A percentile compares a stretch with the other conserved stretches of the same genome.
Conservation (phyloP, 2,113 vertebrate species). For the Podilymbus podiceps region DNA sequence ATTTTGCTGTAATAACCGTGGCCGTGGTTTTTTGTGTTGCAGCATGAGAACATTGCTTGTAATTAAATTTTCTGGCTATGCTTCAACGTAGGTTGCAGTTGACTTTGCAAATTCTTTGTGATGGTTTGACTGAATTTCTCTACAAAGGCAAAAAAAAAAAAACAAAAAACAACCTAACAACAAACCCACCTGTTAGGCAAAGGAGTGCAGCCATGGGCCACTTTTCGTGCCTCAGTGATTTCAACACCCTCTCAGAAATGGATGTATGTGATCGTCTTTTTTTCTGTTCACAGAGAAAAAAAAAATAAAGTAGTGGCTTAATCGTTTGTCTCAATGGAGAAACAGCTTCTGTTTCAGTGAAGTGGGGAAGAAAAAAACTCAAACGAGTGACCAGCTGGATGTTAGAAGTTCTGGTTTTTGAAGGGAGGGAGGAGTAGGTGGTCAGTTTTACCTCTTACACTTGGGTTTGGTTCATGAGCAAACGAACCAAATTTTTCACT, state of each 20-base stretch:
- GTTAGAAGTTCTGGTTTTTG: background rate
- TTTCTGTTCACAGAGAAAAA: background rate
- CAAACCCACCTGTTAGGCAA: background rate
- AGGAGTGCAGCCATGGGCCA: background rate
- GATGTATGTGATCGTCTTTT: fast-evolving
- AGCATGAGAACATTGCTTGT: background rate
- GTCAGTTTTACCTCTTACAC: fast-evolving
- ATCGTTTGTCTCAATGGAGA: background rate
- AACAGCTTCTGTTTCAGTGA: background rate
- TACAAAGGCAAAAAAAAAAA: background rate
- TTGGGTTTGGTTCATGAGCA: background rate
- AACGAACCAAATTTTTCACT: background rate
- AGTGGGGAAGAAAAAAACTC: background rate
- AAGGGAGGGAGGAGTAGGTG: background rate
- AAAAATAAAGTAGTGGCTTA: background rate
- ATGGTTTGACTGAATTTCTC: background rate
- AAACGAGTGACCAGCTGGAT: background rate
- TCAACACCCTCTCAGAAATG: background rate
- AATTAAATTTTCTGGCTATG: background rate
- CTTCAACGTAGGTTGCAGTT: background rate
- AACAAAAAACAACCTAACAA: background rate
- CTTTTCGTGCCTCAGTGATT: background rate
- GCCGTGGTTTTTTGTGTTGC: background rate
- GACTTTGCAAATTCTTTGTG: background rate
- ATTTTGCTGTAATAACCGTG: background rate